These are phyloP conservation scores for Eupithecia centaureata DNA, from an alignment of 2,888 invertebrate genomes.

Conservation along the genomic window DNA sequence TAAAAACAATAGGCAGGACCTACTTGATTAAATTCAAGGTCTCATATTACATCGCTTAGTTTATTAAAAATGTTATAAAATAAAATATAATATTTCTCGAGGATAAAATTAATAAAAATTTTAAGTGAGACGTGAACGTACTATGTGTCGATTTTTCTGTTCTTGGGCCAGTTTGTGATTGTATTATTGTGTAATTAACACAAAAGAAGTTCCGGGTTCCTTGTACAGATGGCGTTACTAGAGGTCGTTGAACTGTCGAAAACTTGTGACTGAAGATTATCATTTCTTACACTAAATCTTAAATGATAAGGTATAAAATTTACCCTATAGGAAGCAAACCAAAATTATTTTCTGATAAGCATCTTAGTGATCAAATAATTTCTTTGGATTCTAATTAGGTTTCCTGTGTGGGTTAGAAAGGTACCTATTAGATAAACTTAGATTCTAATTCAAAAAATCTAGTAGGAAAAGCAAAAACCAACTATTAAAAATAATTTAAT, in stretches of 20 bases:
- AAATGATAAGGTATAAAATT: too few species aligned
- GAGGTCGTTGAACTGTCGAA: slow-evolving; percentile 56
- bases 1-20: neutral
- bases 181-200: slow-evolving; percentile 19
- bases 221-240: slow-evolving; percentile 57
- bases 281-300: neutral
- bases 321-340: too few species aligned
- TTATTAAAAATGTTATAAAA: neutral
- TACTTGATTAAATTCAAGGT: neutral
- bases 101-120: neutral
- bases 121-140: neutral
- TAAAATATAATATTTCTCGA: neutral
- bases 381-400: too few species aligned
- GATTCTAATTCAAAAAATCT: too few species aligned
- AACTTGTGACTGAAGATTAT: slow-evolving; percentile 1
- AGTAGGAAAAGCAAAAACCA: too few species aligned
- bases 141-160: neutral
- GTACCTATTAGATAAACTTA: too few species aligned
- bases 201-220: slow-evolving; percentile 42
- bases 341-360: neutral
- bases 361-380: too few species aligned
- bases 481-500: too few species aligned
- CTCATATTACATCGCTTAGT: neutral
- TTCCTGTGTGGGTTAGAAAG: too few species aligned
- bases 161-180: neutral